These are phyloP conservation scores for Chloroceryle aenea DNA, from an alignment of 2,113 vertebrate genomes.

Conservation along the genomic window DNA sequence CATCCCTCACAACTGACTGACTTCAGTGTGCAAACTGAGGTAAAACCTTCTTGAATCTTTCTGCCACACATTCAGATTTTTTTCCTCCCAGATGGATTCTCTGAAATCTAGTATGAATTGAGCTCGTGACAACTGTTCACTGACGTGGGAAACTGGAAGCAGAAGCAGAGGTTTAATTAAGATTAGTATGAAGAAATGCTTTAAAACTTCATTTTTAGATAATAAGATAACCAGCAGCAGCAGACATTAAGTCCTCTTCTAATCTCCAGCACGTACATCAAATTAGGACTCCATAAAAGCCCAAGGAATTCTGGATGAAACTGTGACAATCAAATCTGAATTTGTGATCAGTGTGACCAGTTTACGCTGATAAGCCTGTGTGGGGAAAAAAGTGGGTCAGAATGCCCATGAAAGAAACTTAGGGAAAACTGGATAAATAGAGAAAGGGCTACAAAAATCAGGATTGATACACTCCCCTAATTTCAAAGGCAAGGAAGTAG, in stretches of 20 bases:
- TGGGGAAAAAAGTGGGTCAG: neutral
- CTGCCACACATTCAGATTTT: neutral
- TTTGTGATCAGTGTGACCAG: neutral
- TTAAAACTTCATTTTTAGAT: neutral
- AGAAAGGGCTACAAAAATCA: neutral
- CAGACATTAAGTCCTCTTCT: neutral
- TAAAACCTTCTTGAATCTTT: neutral
- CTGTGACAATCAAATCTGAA: neutral
- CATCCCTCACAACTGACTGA: rapidly evolving
- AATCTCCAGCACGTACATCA: neutral
- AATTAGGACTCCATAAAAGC: neutral
- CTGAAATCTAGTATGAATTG: neutral
- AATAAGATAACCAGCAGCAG: neutral
- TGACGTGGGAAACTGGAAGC: neutral
- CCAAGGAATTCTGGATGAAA: neutral
- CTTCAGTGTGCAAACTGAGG: neutral
- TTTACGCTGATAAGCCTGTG: neutral
- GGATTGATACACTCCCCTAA: neutral
- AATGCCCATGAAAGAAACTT: neutral
- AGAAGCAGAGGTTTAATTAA: neutral
- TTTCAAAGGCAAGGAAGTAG: neutral
- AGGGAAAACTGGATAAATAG: neutral
- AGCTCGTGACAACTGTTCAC: neutral
- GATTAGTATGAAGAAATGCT: neutral
- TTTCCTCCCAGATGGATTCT: neutral